Base-by-base conservation (phyloP, 2,113 vertebrate genomes). In the Carassius auratus region DNA sequence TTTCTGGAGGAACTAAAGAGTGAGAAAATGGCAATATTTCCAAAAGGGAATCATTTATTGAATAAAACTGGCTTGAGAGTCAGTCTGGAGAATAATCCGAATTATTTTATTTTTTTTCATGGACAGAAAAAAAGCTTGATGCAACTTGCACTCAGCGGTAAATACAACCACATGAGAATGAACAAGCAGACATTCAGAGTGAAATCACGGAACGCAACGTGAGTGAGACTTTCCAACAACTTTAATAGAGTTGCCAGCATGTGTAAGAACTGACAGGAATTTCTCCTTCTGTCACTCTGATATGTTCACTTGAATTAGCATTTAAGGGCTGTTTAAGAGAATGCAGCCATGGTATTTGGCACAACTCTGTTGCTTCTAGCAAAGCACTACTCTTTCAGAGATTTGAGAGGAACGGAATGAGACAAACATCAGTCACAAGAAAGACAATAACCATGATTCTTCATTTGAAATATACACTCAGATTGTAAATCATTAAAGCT, bases 331-430 rank as follows among this genome's bases (percentile, higher is more conserved):
- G 86, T 91, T 90, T 90, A 91, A 89, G 86, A 88, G 89, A 89
- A 81, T 88, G 87, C 80, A 90, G 59, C 77, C 86, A 84, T 89
- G 90, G 89, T 88, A 91, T 93, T 92, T 92, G 89, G 87, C 92
- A 89, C 55, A 80, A 55, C 12, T 90, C 90, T 91, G 89, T 73
- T 88, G 88, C 87, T 93, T 93, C 90, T 91, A 90, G 85, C 90
- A 92, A 91, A 91, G 89, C 88, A 89, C 86, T 88, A 85, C 74
- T 88, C 73, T 33, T 57, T 73, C 33, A 79, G 76, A 86, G 86
- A 36, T 64, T 52, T 21, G 83, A 91, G 89, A 87, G 80, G 45
- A 80, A 85, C 84, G 87, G 42, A 30, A 50, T 3, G 26, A 45
- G 61, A 48, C 38, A 19, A 68, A 9, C 48, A 30, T 8, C 42